These are phyloP conservation scores for Leptarthrus brevirostris DNA, from an alignment of 2,888 invertebrate genomes.

Conservation along the genomic window DNA sequence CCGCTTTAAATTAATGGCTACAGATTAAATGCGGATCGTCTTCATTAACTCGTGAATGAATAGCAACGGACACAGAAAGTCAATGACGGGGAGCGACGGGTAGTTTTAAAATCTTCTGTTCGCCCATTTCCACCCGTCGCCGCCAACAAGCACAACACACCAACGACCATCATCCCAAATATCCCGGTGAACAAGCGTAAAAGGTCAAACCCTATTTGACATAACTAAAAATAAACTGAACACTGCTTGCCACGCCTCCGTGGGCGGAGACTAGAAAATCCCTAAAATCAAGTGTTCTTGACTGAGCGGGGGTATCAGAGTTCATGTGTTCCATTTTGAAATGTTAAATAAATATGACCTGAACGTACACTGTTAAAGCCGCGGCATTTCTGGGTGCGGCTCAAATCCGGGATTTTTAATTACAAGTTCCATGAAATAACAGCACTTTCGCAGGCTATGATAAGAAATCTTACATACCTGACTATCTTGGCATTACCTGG, in stretches of 20 bases:
- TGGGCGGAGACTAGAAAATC: constrained; percentile 50
- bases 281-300: constrained; percentile 52
- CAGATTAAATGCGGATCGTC: constrained; percentile 54
- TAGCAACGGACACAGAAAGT: constrained; percentile 44
- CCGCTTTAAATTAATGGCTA: constrained; percentile 53
- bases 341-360: constrained; percentile 55
- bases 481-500: too few species aligned
- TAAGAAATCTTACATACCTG: too few species aligned
- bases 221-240: constrained; percentile 50
- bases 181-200: constrained; percentile 50
- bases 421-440: too few species aligned
- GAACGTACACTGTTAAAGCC: not conserved
- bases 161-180: constrained; percentile 36
- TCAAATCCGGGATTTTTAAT: too few species aligned
- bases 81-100: constrained; percentile 43
- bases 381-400: too few species aligned
- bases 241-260: constrained; percentile 48
- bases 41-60: constrained; percentile 55
- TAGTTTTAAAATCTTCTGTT: constrained; percentile 11
- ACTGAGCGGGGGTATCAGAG: constrained; percentile 52
- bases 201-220: constrained; percentile 55
- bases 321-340: constrained; percentile 55
- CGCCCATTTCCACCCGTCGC: constrained; percentile 14
- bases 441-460: too few species aligned
- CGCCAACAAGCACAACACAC: constrained; percentile 34